Percentiles rank a stretch among this genome's conserved stretches.
phyloP scores from a whole-genome alignment of 2,888 invertebrate species.

The Ormyrus thymus region DNA sequence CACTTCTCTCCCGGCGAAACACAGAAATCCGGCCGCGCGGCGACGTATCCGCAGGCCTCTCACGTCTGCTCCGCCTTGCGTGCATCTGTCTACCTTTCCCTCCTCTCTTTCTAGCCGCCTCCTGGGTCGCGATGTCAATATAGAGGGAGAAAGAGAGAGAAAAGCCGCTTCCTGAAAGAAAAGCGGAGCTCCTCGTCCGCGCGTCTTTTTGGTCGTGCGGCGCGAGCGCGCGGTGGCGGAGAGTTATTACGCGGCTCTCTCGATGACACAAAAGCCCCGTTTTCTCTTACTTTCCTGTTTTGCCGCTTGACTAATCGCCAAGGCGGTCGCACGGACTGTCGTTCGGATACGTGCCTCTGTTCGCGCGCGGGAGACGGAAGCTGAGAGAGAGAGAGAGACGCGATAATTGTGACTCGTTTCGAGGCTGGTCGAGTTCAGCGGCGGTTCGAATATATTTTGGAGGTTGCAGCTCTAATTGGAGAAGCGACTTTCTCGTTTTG shows the following conservation, averaged over 20 bases:
- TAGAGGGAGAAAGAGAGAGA: no score
- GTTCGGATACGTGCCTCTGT: neutral
- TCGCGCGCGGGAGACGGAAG: neutral
- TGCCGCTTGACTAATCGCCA: conserved; percentile 65
- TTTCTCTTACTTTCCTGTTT: conserved; percentile 72
- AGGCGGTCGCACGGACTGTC: neutral
- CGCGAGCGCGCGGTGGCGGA: conserved; percentile 10
- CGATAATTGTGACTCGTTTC: no score
- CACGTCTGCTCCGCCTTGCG: neutral
- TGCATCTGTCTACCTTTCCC: neutral
- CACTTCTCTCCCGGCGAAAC: no score
- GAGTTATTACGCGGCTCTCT: conserved; percentile 63
- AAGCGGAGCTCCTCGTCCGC: neutral
- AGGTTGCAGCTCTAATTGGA: no score
- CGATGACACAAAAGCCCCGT: conserved; percentile 70
- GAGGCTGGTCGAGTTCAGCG: no score
- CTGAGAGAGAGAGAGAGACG: no score
- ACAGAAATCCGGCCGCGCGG: no score
- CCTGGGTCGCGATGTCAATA: no score
- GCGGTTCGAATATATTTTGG: no score
- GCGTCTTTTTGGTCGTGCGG: neutral
- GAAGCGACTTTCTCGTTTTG: no score
- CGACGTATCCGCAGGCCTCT: no score
- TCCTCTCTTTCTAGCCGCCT: no score
- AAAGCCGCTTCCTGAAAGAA: neutral